phyloP scores from a whole-genome alignment of 2,797 vertebrate species.

The Iguana delicatissima region DNA sequence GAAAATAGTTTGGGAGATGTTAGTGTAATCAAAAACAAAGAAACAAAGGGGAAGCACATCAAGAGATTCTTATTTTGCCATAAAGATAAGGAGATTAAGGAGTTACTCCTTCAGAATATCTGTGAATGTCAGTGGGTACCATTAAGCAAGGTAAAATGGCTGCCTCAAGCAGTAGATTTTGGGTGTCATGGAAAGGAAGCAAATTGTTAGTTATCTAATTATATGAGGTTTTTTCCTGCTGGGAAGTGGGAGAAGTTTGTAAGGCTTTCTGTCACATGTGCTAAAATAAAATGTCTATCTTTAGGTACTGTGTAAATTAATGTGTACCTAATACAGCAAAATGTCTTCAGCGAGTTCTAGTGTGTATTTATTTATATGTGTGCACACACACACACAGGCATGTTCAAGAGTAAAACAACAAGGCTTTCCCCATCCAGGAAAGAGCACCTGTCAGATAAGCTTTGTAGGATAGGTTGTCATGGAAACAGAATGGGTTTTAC shows the following conservation, averaged over 20 bases:
- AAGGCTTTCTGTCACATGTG: neutral
- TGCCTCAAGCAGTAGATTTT: neutral
- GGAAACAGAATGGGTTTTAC: conserved; percentile 82
- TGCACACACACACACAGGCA: conserved; percentile 25
- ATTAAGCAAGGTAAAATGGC: neutral
- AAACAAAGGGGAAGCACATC: conserved; percentile 56
- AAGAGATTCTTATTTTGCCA: neutral
- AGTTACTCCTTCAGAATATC: neutral
- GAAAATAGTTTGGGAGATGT: conserved; percentile 45
- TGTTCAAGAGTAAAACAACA: conserved; percentile 62
- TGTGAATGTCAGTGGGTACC: neutral
- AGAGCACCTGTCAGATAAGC: conserved; percentile 79
- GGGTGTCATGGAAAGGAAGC: neutral
- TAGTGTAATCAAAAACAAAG: conserved; percentile 63
- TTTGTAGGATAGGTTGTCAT: conserved; percentile 81
- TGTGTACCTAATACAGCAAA: neutral
- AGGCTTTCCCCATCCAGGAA: conserved; percentile 75
- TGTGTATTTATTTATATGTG: neutral
- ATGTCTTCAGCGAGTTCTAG: neutral
- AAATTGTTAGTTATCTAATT: neutral
- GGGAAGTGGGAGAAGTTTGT: neutral
- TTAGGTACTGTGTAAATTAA: neutral
- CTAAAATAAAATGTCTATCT: neutral
- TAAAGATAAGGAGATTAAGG: neutral
- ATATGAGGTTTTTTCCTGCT: neutral